Conservation (phyloP, 2,113 vertebrate genomes). For the Cacatua alba region DNA sequence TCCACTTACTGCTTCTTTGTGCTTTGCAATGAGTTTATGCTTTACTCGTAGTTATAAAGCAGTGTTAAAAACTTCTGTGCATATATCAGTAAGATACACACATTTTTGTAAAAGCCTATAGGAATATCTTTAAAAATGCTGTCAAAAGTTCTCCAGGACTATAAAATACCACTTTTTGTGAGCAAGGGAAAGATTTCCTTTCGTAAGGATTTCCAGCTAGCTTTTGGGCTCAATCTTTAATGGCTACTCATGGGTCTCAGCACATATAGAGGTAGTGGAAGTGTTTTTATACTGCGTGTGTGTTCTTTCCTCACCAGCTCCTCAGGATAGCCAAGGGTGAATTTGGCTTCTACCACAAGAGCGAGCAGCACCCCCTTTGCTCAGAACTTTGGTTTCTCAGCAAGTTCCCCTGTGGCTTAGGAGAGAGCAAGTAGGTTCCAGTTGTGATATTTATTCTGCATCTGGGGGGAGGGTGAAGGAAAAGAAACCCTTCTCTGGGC, state of each 20-base stretch:
- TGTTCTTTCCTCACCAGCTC: neutral
- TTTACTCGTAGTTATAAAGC: neutral
- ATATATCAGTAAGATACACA: neutral
- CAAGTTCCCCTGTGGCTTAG: neutral
- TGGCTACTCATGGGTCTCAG: neutral
- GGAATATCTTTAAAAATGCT: neutral
- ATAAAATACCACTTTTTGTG: neutral
- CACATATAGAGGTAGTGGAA: neutral
- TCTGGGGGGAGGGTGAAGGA: neutral
- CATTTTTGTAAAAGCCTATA: neutral
- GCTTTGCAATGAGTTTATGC: neutral
- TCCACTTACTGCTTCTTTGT: neutral
- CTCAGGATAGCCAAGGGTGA: neutral
- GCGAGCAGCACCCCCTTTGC: neutral
- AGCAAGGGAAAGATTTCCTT: neutral
- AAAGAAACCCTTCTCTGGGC: neutral
- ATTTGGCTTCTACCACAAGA: neutral
- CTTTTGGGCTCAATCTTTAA: neutral
- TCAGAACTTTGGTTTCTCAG: neutral
- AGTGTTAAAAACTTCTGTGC: neutral
- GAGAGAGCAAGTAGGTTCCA: neutral
- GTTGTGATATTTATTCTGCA: neutral
- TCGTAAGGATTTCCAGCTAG: neutral
- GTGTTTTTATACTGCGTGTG: neutral
- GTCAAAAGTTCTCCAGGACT: neutral